phyloP scores from a whole-genome alignment of 2,797 vertebrate genomes.

The Chaenodraco wilsoni region DNA sequence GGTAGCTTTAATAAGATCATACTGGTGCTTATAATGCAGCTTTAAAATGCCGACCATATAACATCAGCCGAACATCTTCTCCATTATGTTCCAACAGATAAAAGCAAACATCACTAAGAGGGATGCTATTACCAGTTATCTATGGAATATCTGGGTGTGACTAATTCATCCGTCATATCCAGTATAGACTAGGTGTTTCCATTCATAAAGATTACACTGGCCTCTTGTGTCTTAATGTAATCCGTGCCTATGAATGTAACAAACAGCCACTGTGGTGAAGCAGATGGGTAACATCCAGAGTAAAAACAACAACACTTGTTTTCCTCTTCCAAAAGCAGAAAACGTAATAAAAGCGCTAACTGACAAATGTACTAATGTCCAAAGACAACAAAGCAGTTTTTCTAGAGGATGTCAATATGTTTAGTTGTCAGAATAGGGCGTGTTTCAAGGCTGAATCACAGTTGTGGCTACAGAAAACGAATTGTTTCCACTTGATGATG shows the following conservation, averaged over 20 bases:
- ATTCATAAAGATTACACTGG: background rate
- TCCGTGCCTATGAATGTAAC: background rate
- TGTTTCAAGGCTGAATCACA: constrained; percentile 49
- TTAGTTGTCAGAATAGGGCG: constrained; percentile 31
- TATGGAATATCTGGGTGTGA: background rate
- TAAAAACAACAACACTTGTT: background rate
- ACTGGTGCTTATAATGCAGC: background rate
- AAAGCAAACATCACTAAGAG: background rate
- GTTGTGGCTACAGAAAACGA: constrained; percentile 53
- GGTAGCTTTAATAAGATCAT: background rate
- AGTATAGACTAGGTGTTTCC: background rate
- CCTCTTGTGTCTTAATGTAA: background rate
- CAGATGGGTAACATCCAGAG: background rate
- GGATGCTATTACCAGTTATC: background rate
- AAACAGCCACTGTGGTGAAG: background rate
- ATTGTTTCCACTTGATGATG: constrained; percentile 64
- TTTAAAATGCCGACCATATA: background rate
- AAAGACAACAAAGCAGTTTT: background rate
- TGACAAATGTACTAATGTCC: background rate
- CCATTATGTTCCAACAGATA: background rate
- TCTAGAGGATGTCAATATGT: constrained; percentile 20
- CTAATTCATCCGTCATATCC: constrained; percentile 9
- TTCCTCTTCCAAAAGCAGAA: background rate
- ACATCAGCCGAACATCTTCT: too few species aligned
- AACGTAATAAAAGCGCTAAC: background rate